These are phyloP conservation scores for Platyscapa corneri DNA, from an alignment of 1,140 invertebrate genomes.

Conservation along the genomic window DNA sequence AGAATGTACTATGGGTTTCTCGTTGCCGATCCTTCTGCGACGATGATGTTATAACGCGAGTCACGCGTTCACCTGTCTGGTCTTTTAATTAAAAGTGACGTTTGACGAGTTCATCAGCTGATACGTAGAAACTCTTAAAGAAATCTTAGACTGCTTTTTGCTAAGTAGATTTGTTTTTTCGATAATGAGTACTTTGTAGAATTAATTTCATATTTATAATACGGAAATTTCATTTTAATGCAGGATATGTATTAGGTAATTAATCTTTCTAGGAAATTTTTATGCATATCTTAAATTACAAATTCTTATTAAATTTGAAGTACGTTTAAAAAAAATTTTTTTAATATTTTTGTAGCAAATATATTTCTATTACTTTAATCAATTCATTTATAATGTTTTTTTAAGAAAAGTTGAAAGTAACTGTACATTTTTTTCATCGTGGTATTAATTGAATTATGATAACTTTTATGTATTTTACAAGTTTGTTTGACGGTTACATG, in stretches of 20 bases:
- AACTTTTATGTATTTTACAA: too few species aligned
- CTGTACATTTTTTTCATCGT: too few species aligned
- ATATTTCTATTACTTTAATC: too few species aligned
- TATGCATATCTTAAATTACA: too few species aligned
- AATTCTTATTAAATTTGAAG: too few species aligned
- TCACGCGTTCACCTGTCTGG: conserved; percentile 61
- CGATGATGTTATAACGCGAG: conserved; percentile 57
- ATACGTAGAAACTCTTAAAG: background rate
- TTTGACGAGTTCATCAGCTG: conserved; percentile 67
- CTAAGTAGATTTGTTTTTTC: background rate
- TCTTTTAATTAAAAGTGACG: conserved; percentile 66
- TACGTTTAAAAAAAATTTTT: too few species aligned
- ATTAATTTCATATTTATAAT: background rate
- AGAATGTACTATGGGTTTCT: background rate
- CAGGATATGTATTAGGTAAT: background rate
- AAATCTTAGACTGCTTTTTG: background rate
- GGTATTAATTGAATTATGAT: too few species aligned
- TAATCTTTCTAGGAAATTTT: too few species aligned
- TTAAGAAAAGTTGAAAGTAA: too few species aligned
- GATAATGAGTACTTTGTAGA: conserved; percentile 7
- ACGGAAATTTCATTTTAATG: background rate
- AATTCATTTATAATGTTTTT: too few species aligned
- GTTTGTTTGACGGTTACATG: too few species aligned
- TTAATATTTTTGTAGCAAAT: too few species aligned
- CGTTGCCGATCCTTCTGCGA: conserved; percentile 21